Conservation (phyloP, 2,797 vertebrate species). For the Falco biarmicus region DNA sequence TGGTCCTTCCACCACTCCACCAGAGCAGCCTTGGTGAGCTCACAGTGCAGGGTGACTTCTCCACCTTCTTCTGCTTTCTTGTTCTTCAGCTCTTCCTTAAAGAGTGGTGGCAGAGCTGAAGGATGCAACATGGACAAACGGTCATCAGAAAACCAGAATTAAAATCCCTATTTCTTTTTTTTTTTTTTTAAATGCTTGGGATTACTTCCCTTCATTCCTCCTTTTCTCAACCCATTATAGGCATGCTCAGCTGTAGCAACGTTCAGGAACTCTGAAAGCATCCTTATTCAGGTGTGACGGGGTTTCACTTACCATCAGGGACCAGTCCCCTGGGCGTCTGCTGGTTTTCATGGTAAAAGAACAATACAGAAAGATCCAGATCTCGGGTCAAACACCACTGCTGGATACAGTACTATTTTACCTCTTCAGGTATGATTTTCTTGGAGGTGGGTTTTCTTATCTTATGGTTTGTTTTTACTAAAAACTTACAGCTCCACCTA, state of each 20-base stretch:
- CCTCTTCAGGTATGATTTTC: not conserved
- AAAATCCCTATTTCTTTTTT: not conserved
- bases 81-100: conserved; percentile 74
- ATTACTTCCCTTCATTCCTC: not conserved
- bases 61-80: conserved; percentile 61
- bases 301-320: not conserved
- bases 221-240: not conserved
- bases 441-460: not conserved
- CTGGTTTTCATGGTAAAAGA: not conserved
- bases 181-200: not conserved
- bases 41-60: conserved; percentile 28
- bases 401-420: not conserved
- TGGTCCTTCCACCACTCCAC: conserved; percentile 83
- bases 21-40: conserved; percentile 74
- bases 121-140: not conserved
- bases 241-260: not conserved
- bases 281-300: not conserved
- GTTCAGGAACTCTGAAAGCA: not conserved
- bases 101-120: conserved; percentile 80
- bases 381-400: not conserved
- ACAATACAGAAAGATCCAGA: not conserved
- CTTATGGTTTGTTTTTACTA: not conserved
- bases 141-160: not conserved
- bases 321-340: not conserved
- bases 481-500: not conserved